Base-by-base conservation (phyloP, 2,797 vertebrate genomes). In the Enteromius viviparus region DNA sequence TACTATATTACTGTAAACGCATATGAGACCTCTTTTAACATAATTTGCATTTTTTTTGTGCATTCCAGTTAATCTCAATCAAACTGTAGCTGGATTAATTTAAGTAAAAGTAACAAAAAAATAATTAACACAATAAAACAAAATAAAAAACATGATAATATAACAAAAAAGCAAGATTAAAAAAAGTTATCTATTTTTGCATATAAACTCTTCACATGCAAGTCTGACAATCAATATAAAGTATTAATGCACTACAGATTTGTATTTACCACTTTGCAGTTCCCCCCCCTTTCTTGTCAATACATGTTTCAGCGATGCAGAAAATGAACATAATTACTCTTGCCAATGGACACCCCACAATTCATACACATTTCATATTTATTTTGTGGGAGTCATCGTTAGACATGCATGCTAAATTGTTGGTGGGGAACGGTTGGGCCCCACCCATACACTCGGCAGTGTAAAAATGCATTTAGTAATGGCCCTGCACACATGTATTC, bases 401-500 rank as follows among this genome's bases (percentile, higher is more conserved):
- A 58, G 21, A 12, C 51, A 53, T 37, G 45, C 29, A 51, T 34
- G 15, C 76, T 68, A 45, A 79, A 76, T 64, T 29, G 58, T 32
- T 45, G 23, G 15, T 77, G 5, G 37, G 40, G 76, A 71, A 51
- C n/a, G 40, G 47, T 58, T 58, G 64, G 51, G 68, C 62, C 42
- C 23, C 65, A 78, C 65, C 58, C 81, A 37, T 51, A 51, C 11
- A 68, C 40, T 34, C 17, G 6, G 40, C 42, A 65, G 26, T 65
- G 42, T 66, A 76, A 76, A 76, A 76, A 60, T 26, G 53, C 2
- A 10, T 76, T 76, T 37, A 49, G 23, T 47, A 29, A 69, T 21
- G 29, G 49, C 51, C 11, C 23, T 8, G 83, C 83, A 66, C 81
- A 83, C 84, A 0, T 47, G 17, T 26, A 51, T 42, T 77, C 62